Conservation (phyloP, 2,888 invertebrate species). For the Achlya flavicornis region DNA sequence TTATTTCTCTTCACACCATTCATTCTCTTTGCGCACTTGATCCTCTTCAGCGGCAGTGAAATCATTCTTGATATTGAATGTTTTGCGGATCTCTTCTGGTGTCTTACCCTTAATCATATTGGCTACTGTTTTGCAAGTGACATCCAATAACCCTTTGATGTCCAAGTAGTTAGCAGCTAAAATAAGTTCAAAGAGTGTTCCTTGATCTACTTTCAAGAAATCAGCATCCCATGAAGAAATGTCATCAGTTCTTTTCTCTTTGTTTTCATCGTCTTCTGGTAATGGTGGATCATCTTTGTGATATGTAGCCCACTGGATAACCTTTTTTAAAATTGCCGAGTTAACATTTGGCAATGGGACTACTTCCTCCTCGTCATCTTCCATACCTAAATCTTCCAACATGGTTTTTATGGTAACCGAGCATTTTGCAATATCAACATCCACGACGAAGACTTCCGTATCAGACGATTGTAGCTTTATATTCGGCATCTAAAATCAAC, state of each 20-base stretch:
- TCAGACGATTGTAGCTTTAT: slow-evolving; percentile 98
- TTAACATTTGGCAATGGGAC: slow-evolving; percentile 99
- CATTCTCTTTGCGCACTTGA: slow-evolving; percentile 98
- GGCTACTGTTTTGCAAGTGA: slow-evolving; percentile 98
- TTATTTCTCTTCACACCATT: slow-evolving; percentile 96
- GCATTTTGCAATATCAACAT: slow-evolving; percentile 98
- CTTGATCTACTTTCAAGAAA: slow-evolving; percentile 99
- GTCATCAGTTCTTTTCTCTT: slow-evolving; percentile 99
- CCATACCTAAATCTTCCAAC: slow-evolving; percentile 96
- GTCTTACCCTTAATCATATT: slow-evolving; percentile 99
- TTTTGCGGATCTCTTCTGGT: slow-evolving; percentile 98
- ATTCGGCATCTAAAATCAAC: slow-evolving; percentile 90
- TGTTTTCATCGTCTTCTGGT: slow-evolving; percentile 98
- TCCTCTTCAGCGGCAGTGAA: slow-evolving; percentile 98
- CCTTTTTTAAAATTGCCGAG: slow-evolving; percentile 97
- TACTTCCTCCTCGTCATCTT: slow-evolving; percentile 96
- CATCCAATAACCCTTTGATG: slow-evolving; percentile 97
- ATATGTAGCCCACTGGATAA: slow-evolving; percentile 95
- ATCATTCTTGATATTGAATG: slow-evolving; percentile 98
- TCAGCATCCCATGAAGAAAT: slow-evolving; percentile 99
- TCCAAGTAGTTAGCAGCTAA: slow-evolving; percentile 98
- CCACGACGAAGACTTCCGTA: slow-evolving; percentile 97
- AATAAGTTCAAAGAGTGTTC: slow-evolving; percentile 97
- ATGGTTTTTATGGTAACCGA: slow-evolving; percentile 99
- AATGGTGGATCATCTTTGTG: slow-evolving; percentile 98